A percentile compares a stretch with the other conserved stretches of the same genome.
Evolutionary conservation across 2,888 invertebrate genomes (phyloP).

Genomic region (Nephrocerus scutellatus): DNA sequence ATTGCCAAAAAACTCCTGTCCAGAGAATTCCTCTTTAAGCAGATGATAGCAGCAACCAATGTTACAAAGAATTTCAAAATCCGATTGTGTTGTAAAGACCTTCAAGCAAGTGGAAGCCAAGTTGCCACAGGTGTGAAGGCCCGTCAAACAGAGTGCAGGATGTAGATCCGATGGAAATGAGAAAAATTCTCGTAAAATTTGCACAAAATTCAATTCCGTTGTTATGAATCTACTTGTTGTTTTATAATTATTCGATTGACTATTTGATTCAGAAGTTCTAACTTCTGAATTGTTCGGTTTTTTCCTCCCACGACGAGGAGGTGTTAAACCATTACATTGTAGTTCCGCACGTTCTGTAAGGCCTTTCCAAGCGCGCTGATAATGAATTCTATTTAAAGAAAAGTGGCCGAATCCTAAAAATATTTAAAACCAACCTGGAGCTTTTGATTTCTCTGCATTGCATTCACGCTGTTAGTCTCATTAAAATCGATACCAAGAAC

Average conservation of each 20-base stretch:
- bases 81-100: slow-evolving; percentile 55
- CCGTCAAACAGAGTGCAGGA: slow-evolving; percentile 55
- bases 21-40: slow-evolving; percentile 55
- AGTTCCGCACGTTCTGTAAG: slow-evolving; percentile 52
- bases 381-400: no score
- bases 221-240: slow-evolving; percentile 59
- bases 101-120: slow-evolving; percentile 66
- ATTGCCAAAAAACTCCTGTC: slow-evolving; percentile 38
- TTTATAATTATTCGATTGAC: slow-evolving; percentile 52
- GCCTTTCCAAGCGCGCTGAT: slow-evolving; percentile 55
- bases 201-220: slow-evolving; percentile 51
- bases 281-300: slow-evolving; percentile 15
- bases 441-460: slow-evolving; percentile 50
- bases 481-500: slow-evolving; percentile 80
- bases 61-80: slow-evolving; percentile 60
- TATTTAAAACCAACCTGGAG: slow-evolving; percentile 32
- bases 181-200: slow-evolving; percentile 52
- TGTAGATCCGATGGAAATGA: slow-evolving; percentile 36
- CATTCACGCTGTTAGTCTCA: slow-evolving; percentile 58
- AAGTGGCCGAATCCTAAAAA: no score
- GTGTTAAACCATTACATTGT: slow-evolving; percentile 43
- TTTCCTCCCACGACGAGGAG: slow-evolving; percentile 34
- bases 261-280: not conserved
- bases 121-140: slow-evolving; percentile 86
- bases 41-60: slow-evolving; percentile 90